Evolutionary conservation across 2,888 invertebrate species (phyloP).

Genomic region (Galerucella nymphaeae): DNA sequence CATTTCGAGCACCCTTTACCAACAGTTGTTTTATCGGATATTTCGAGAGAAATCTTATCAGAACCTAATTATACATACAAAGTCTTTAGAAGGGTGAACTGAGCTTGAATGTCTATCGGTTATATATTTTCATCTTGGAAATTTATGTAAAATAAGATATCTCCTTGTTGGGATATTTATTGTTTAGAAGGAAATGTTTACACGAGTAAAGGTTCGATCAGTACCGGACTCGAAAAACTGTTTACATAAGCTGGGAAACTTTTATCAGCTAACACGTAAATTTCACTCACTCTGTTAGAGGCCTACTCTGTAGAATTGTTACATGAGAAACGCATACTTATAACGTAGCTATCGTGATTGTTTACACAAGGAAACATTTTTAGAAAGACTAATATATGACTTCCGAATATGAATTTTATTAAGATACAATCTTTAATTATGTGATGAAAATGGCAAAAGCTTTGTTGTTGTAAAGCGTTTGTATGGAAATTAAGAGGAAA

Average conservation of each 20-base stretch:
- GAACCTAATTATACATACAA: slow-evolving; percentile 11
- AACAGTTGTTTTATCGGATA: not conserved
- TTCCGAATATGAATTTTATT: slow-evolving; percentile 32
- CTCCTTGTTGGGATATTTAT: slow-evolving; percentile 17
- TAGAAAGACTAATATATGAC: slow-evolving; percentile 27
- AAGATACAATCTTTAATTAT: slow-evolving; percentile 33
- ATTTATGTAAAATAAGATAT: slow-evolving; percentile 15
- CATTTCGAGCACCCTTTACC: slow-evolving; percentile 1
- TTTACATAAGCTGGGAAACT: not conserved
- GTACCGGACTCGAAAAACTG: not conserved
- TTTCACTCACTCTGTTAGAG: not conserved
- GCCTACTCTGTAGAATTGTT: not conserved
- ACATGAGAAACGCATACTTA: slow-evolving; percentile 20
- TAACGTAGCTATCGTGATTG: slow-evolving; percentile 19
- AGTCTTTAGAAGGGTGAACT: not conserved
- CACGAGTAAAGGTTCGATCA: slow-evolving; percentile 5
- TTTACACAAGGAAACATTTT: slow-evolving; percentile 32
- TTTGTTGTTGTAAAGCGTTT: slow-evolving; percentile 16
- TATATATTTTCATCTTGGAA: slow-evolving; percentile 1
- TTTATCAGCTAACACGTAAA: not conserved
- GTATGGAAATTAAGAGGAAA: slow-evolving; percentile 31
- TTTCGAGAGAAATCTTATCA: slow-evolving; percentile 1
- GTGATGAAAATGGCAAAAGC: slow-evolving; percentile 22
- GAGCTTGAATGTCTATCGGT: not conserved
- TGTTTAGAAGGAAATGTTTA: slow-evolving; percentile 2